Evolutionary conservation across 2,888 invertebrate genomes (phyloP), one percentile per base, ranked within the genome.

Genomic region (Habrosyne pyritoides): DNA sequence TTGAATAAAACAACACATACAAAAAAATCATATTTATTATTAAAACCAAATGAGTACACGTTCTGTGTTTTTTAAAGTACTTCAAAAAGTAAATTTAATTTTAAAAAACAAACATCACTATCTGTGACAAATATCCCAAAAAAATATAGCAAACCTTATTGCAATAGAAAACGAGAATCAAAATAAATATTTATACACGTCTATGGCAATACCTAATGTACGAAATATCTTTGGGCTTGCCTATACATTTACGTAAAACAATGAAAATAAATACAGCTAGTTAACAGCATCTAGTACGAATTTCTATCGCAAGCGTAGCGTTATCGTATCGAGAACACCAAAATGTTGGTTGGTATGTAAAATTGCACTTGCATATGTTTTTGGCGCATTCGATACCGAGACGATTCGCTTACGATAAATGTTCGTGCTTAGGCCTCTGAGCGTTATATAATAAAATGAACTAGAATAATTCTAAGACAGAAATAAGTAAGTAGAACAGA

Each of bases 161-260:
- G 56, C 56, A 59, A 64, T 55, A 68, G 48, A 59, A 64, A 60
- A 66, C 60, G 57, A 64, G 64, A 64, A 60, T 58, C 53, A 67
- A 62, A 71, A 85, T 81, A 82, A 84, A 83, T 82, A 81, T 74
- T 84, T 86, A 75, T 85, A 84, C 83, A 84, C 52, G 60, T 63
- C 63, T 82, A 87, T 86, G 87, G 86, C 83, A 81, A 78, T 74
- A 74, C 66, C 63, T 75, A 77, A 83, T 81, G 80, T 86, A 85
- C 80, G 69, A 74, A 65, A 71, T 69, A 75, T 87, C 88, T 89
- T 89, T 89, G 89, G 88, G 73, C 66, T 79, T 75, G 74, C 80
- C 78, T 64, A 60, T 68, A 65, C 51, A 59, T 55, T 42, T 53
- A 66, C 57, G 55, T 51, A 56, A 58, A 57, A 59, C 57, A 52